A percentile compares a stretch with the other conserved stretches of the same genome.
These are phyloP conservation scores for Lordiphosa stackelbergi DNA, from an alignment of 1,140 invertebrate species.

Conservation along the genomic window DNA sequence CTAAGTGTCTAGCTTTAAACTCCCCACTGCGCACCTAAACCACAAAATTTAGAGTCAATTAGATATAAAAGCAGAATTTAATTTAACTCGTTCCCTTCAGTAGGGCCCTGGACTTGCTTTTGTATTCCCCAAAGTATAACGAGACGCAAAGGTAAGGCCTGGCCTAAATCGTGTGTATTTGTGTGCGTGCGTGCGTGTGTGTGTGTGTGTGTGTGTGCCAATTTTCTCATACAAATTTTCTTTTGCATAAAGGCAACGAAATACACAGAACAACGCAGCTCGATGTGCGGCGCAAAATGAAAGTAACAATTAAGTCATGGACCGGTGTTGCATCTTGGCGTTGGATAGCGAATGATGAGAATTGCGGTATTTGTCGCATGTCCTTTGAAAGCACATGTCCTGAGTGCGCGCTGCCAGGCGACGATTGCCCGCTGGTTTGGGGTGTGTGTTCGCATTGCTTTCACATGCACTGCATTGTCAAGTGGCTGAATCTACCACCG, in stretches of 20 bases:
- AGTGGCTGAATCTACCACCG: constrained; percentile 98
- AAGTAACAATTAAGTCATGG: constrained; percentile 82
- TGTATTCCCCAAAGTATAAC: too few relatives aligned
- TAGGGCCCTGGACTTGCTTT: too few relatives aligned
- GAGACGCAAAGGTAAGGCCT: too few relatives aligned
- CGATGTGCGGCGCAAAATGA: constrained; percentile 74
- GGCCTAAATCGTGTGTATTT: constrained; percentile 5
- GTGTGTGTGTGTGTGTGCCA: constrained; percentile 10
- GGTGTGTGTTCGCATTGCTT: constrained; percentile 99
- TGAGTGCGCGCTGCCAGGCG: constrained; percentile 98
- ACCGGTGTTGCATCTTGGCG: constrained; percentile 97
- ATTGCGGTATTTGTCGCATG: constrained; percentile 99
- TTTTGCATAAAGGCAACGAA: too few relatives aligned
- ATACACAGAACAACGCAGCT: constrained; percentile 11
- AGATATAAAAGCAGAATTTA: too few relatives aligned
- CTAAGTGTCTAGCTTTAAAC: too few relatives aligned
- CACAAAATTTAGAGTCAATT: too few relatives aligned
- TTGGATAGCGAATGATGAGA: constrained; percentile 99
- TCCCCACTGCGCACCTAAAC: too few relatives aligned
- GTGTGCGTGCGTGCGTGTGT: constrained; percentile 11
- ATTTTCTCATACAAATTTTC: neutral
- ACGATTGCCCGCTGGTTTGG: constrained; percentile 99
- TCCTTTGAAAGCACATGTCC: constrained; percentile 98
- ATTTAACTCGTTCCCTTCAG: too few relatives aligned
- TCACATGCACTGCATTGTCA: constrained; percentile 99